Percentiles rank a stretch among this genome's conserved stretches.
Conservation (phyloP, 2,113 vertebrate genomes). For the Scophthalmus maximus region DNA sequence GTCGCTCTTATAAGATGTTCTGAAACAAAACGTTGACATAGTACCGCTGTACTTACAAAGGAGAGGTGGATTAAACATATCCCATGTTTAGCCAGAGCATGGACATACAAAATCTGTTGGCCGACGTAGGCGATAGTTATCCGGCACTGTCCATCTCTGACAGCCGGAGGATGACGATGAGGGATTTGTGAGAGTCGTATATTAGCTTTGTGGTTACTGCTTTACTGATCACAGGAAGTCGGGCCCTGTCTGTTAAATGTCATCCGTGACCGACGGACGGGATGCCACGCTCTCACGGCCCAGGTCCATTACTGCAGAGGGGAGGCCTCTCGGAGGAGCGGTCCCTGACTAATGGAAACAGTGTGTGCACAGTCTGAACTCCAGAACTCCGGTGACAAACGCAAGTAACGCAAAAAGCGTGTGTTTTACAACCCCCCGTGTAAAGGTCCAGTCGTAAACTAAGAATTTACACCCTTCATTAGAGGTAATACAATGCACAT, state of each 20-base stretch:
- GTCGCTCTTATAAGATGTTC: background rate
- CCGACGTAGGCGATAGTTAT: conserved; percentile 35
- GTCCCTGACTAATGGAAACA: conserved; percentile 84
- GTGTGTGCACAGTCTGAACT: conserved; percentile 80
- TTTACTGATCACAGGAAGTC: conserved; percentile 73
- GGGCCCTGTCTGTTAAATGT: conserved; percentile 78
- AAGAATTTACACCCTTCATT: conserved; percentile 87
- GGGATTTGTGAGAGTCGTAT: conserved; percentile 59
- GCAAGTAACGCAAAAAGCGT: conserved; percentile 82
- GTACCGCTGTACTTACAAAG: conserved; percentile 1
- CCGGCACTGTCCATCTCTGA: conserved; percentile 24
- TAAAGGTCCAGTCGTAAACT: conserved; percentile 84
- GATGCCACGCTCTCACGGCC: conserved; percentile 72
- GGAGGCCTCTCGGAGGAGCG: conserved; percentile 69
- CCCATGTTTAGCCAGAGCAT: no score
- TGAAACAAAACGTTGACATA: conserved; percentile 11
- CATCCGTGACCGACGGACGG: conserved; percentile 67
- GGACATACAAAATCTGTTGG: conserved; percentile 21
- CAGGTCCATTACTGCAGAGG: conserved; percentile 64
- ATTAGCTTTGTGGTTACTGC: conserved; percentile 66
- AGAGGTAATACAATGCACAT: conserved; percentile 88
- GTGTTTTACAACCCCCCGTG: conserved; percentile 84
- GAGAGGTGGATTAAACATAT: conserved; percentile 20
- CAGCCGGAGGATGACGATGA: conserved; percentile 39
- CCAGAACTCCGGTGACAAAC: conserved; percentile 80